These are phyloP conservation scores for Plotosus lineatus DNA, from an alignment of 2,113 vertebrate species.

Conservation along the genomic window DNA sequence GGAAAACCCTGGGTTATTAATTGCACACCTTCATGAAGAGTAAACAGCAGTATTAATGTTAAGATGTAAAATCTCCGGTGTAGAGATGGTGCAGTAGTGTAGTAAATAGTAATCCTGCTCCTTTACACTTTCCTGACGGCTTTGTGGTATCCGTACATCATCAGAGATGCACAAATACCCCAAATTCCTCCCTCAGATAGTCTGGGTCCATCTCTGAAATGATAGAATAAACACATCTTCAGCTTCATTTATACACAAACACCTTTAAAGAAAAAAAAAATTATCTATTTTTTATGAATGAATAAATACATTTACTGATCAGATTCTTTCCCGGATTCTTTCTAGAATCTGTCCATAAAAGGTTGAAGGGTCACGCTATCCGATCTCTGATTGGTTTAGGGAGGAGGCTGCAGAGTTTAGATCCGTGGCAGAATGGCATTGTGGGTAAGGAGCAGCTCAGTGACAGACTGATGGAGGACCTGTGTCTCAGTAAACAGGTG, in stretches of 20 bases:
- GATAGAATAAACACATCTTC: no score
- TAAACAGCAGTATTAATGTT: background rate
- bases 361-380: slow-evolving; percentile 33
- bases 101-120: no score
- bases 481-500: slow-evolving; percentile 39
- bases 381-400: slow-evolving; percentile 26
- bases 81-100: no score
- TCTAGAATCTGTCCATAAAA: slow-evolving; percentile 23
- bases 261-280: no score
- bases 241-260: no score
- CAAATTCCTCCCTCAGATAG: background rate
- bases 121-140: no score
- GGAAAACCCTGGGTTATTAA: no score
- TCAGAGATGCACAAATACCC: no score
- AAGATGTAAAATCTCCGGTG: no score
- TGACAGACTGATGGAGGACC: slow-evolving; percentile 22
- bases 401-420: slow-evolving; percentile 34
- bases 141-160: no score
- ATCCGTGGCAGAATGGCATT: slow-evolving; percentile 22
- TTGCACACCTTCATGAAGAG: background rate
- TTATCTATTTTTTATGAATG: background rate
- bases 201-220: background rate
- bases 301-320: background rate
- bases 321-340: slow-evolving; percentile 10
- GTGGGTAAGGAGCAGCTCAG: slow-evolving; percentile 32